Base-by-base conservation (phyloP, 2,113 vertebrate genomes). In the Gymnocephalus cernua region DNA sequence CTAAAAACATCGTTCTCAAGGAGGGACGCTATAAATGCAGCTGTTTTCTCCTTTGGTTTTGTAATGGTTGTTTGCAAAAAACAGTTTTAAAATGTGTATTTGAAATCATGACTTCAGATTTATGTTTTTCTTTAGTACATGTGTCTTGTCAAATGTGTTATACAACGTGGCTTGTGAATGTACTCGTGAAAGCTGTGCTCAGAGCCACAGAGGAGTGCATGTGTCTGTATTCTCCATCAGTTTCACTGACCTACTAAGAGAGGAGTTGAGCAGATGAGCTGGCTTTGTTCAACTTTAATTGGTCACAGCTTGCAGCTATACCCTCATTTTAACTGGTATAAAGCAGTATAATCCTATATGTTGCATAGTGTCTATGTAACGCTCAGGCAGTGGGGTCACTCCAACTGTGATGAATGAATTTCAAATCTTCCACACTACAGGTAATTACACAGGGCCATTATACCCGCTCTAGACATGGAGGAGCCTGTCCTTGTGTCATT, bases 271-370 rank as follows among this genome's bases (percentile, higher is more conserved):
- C 92, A 93, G 92, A 94, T 93, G 94, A 94, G 90, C 87, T 91
- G 85, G 94, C 93, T 94, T 94, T 95, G 91, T 94, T 93, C 92
- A 89, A 88, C 87, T 94, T 93, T 94, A 94, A 95, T 93, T 95
- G 94, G 91, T 92, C 92, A 90, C 91, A 94, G 92, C 93, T 93
- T 89, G 86, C 72, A 47, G 92, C 89, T 91, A 82, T 84, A 92
- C 83, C 90, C 90, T 93, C 83, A 87, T 93, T 92, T 92, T 88
- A 88, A 90, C 92, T 59, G 79, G 78, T 88, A 90, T 92, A 89
- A 93, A 88, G 90, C 90, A 83, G 84, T 88, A 84, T 91, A 92
- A 92, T 93, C 89, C 81, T 87, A 91, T 88, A 90, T 88, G 88
- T 83, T 91, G 73, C 81, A 90, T 74, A 66, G 85, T 84, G 66